phyloP scores from a whole-genome alignment of 2,113 vertebrate genomes.

The Phycodurus eques region DNA sequence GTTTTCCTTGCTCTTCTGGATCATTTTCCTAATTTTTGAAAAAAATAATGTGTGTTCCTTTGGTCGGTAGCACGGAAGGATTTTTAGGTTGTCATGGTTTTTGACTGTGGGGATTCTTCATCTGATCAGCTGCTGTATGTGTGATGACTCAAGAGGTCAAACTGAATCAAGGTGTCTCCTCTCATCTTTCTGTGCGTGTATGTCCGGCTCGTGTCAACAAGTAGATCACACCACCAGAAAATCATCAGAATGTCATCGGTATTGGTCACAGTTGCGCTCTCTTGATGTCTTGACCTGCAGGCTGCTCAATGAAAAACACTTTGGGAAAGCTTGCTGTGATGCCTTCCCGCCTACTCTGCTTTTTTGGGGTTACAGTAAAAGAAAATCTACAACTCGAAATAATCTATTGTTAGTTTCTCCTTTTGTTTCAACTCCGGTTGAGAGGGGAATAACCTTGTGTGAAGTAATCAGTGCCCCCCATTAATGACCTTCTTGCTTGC shows the following conservation, averaged over 20 bases:
- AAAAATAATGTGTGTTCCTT: too few relatives aligned
- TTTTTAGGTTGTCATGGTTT: too few relatives aligned
- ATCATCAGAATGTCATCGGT: neutral
- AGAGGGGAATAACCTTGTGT: too few relatives aligned
- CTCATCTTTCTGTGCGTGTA: too few relatives aligned
- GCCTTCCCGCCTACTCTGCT: neutral
- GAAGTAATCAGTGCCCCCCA: too few relatives aligned
- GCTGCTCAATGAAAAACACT: neutral
- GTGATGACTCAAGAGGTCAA: constrained; percentile 10
- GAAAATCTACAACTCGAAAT: too few relatives aligned
- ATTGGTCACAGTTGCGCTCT: constrained; percentile 5
- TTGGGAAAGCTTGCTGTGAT: neutral
- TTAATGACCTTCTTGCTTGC: too few relatives aligned
- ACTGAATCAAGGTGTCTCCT: neutral
- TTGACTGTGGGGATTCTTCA: neutral
- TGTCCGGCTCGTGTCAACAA: neutral
- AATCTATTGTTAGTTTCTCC: too few relatives aligned
- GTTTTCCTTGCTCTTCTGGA: too few relatives aligned
- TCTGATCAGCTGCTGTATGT: neutral
- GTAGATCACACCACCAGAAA: constrained; percentile 3
- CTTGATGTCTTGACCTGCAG: constrained; percentile 7
- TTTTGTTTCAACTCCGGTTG: too few relatives aligned
- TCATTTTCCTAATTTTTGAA: too few relatives aligned
- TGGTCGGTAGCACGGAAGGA: too few relatives aligned
- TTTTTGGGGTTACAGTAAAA: neutral